Percentiles rank a stretch among this genome's conserved stretches.
Evolutionary conservation across 37 sponge, comb jelly and placozoan species (phyloP).

Genomic region (Tethya wilhelma): DNA sequence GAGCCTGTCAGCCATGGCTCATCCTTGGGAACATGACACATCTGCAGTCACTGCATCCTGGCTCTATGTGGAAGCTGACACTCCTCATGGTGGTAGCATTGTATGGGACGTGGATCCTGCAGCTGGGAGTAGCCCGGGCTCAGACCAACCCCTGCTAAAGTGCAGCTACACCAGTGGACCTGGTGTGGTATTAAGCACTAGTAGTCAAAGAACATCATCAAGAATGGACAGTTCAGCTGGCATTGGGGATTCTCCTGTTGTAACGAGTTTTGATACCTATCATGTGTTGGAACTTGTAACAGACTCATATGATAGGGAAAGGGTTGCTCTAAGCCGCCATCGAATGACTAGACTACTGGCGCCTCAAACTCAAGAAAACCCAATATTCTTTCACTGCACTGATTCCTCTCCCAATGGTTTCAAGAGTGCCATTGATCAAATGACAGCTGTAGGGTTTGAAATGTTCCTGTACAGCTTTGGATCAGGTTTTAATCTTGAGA

Average conservation of each 20-base stretch:
- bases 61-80: slow-evolving; percentile 56
- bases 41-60: slow-evolving; percentile 45
- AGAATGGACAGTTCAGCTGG: not conserved
- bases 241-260: not conserved
- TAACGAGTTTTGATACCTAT: slow-evolving; percentile 41
- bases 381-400: slow-evolving; percentile 71
- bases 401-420: slow-evolving; percentile 3
- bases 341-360: slow-evolving; percentile 62
- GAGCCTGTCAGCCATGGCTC: not conserved
- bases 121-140: slow-evolving; percentile 24
- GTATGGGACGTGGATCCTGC: slow-evolving; percentile 15
- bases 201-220: not conserved
- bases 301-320: slow-evolving; percentile 52
- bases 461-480: slow-evolving; percentile 78
- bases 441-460: slow-evolving; percentile 65
- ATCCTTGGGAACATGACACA: slow-evolving; percentile 34
- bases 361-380: slow-evolving; percentile 76
- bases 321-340: slow-evolving; percentile 63
- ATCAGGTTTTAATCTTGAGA: slow-evolving; percentile 50
- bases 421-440: slow-evolving; percentile 38
- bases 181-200: slow-evolving; percentile 12
- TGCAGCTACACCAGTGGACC: slow-evolving; percentile 41
- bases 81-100: slow-evolving; percentile 14
- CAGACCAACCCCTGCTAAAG: slow-evolving; percentile 50
- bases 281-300: slow-evolving; percentile 52